Conservation (phyloP, 2,888 invertebrate species). For the Yponomeuta evonymella region DNA sequence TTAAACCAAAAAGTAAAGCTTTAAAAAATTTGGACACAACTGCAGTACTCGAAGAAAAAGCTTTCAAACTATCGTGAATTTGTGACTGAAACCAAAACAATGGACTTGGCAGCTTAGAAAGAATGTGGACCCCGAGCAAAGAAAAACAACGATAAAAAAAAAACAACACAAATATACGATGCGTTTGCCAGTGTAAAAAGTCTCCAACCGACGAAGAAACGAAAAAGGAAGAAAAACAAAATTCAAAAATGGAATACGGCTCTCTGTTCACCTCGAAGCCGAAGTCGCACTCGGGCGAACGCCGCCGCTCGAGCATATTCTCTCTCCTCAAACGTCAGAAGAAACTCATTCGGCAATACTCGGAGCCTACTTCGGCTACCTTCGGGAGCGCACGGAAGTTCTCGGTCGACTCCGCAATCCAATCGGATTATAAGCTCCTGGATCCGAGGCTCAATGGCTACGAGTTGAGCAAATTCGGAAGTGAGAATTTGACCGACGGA, state of each 20-base stretch:
- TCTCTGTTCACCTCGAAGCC: constrained; percentile 28
- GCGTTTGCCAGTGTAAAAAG: not conserved
- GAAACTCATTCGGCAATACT: constrained; percentile 51
- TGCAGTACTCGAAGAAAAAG: too few relatives aligned
- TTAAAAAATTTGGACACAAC: too few relatives aligned
- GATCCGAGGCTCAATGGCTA: constrained; percentile 25
- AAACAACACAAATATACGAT: too few relatives aligned
- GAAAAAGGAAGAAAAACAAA: not conserved
- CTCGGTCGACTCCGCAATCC: constrained; percentile 57
- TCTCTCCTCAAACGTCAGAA: constrained; percentile 50
- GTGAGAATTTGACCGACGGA: not conserved
- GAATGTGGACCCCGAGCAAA: too few relatives aligned
- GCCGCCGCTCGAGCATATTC: constrained; percentile 59
- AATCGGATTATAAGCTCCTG: constrained; percentile 41
- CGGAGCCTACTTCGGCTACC: constrained; percentile 40
- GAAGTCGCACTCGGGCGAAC: constrained; percentile 43
- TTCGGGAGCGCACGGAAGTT: constrained; percentile 42
- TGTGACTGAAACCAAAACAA: too few relatives aligned
- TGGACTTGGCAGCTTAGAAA: too few relatives aligned
- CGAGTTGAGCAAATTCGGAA: constrained; percentile 23
- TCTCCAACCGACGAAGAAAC: not conserved
- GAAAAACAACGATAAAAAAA: too few relatives aligned
- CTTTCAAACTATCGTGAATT: too few relatives aligned
- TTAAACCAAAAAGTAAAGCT: too few relatives aligned
- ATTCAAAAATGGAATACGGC: constrained; percentile 41